A percentile compares a stretch with the other conserved stretches of the same genome.
Evolutionary conservation across 2,113 vertebrate genomes (phyloP).

Genomic region (Paralichthys olivaceus): DNA sequence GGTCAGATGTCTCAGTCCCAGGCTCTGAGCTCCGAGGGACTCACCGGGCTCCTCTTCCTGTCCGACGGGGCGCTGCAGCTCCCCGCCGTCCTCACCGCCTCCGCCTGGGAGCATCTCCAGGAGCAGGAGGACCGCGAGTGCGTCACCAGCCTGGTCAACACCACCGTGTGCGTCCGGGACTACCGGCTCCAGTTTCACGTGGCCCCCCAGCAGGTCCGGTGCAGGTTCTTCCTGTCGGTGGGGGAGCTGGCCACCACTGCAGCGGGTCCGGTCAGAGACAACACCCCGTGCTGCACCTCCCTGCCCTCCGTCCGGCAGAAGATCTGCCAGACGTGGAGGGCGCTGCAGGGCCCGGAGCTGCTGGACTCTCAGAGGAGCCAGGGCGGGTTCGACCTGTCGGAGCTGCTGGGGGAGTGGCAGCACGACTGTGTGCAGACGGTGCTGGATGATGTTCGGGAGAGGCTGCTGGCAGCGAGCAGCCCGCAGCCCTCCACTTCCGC

Average conservation of each 20-base stretch:
- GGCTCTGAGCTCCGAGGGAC: conserved; percentile 17
- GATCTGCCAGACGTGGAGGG: conserved; percentile 56
- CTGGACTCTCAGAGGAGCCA: conserved; percentile 41
- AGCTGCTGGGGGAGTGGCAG: conserved; percentile 69
- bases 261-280: conserved; percentile 14
- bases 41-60: conserved; percentile 57
- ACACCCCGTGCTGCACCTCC: conserved; percentile 43
- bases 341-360: conserved; percentile 5
- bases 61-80: conserved; percentile 71
- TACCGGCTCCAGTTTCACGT: conserved; percentile 62
- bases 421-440: conserved; percentile 47
- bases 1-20: conserved; percentile 62
- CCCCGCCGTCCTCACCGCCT: conserved; percentile 60
- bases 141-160: conserved; percentile 56
- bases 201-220: conserved; percentile 20
- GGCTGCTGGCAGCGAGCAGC: neutral
- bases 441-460: conserved; percentile 36
- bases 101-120: conserved; percentile 67
- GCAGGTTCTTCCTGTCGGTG: conserved; percentile 63
- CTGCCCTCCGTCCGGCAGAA: conserved; percentile 45
- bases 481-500: conserved; percentile 45
- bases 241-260: conserved; percentile 32
- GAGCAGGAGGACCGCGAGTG: conserved; percentile 63
- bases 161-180: conserved; percentile 49
- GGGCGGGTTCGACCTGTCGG: conserved; percentile 32